Conservation (phyloP, 1,140 invertebrate genomes). For the Brachionus angularis region DNA sequence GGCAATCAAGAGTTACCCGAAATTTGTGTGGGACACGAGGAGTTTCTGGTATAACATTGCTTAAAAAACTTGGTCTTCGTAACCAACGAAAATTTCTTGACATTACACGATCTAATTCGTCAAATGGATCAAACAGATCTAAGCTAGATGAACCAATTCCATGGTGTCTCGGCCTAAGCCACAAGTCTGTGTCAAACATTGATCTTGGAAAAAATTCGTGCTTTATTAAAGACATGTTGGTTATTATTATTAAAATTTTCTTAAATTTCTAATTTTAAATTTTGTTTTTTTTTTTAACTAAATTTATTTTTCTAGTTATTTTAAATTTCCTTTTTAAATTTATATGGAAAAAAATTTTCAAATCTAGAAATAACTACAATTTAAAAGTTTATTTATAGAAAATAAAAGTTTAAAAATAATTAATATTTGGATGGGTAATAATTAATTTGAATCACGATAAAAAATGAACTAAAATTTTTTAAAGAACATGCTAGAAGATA, state of each 20-base stretch:
- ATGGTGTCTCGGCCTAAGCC: not conserved
- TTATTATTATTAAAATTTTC: too few species aligned
- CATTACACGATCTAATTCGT: slow-evolving; percentile 16
- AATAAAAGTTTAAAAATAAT: too few species aligned
- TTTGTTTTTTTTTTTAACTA: not conserved
- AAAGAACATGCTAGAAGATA: too few species aligned
- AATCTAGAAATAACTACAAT: too few species aligned
- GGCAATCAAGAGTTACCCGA: slow-evolving; percentile 12
- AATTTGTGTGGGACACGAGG: slow-evolving; percentile 31
- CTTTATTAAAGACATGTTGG: slow-evolving; percentile 28
- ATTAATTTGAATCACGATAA: too few species aligned
- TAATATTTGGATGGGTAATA: too few species aligned
- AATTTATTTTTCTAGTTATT: not conserved
- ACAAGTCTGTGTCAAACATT: slow-evolving; percentile 20
- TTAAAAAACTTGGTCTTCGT: not conserved
- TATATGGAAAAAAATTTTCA: too few species aligned
- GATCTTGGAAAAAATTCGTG: slow-evolving; percentile 32
- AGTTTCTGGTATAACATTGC: not conserved
- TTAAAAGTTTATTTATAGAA: too few species aligned
- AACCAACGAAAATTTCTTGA: slow-evolving; percentile 11
- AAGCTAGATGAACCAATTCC: not conserved
- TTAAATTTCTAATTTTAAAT: not conserved
- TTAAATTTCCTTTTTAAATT: not conserved
- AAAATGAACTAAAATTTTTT: too few species aligned
- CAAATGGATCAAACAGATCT: slow-evolving; percentile 38